Evolutionary conservation across 2,888 invertebrate genomes (phyloP).

Genomic region (Apamea epomidion): DNA sequence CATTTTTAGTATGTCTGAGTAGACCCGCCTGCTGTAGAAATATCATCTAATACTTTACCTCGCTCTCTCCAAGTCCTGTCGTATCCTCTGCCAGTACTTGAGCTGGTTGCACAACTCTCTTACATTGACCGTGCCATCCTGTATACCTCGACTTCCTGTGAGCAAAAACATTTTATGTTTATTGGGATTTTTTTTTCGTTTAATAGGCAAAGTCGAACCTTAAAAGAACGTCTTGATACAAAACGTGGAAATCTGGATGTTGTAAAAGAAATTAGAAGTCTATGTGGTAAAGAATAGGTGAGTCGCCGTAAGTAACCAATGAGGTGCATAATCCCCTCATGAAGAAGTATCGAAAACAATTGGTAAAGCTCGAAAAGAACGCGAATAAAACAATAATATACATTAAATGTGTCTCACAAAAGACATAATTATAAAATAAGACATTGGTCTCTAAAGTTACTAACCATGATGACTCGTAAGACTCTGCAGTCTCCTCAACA

Average conservation of each 20-base stretch:
- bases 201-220: neutral
- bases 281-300: neutral
- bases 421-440: neutral
- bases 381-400: neutral
- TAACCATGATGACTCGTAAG: slow-evolving; percentile 79
- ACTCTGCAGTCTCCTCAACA: slow-evolving; percentile 92
- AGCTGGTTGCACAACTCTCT: slow-evolving; percentile 95
- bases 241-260: neutral
- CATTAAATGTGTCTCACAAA: neutral
- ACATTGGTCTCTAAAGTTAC: neutral
- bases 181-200: too few relatives aligned
- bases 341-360: neutral
- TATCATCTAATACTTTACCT: slow-evolving; percentile 80
- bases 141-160: slow-evolving; percentile 89
- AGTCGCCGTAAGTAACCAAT: neutral
- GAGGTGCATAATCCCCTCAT: neutral
- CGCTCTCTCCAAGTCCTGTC: slow-evolving; percentile 98
- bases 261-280: neutral
- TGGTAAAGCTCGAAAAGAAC: neutral
- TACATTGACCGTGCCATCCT: slow-evolving; percentile 92
- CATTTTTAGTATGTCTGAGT: too few relatives aligned
- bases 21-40: too few relatives aligned
- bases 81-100: slow-evolving; percentile 97
- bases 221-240: neutral
- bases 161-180: neutral